Percentiles rank a stretch among this genome's conserved stretches.
phyloP scores from a whole-genome alignment of 2,113 vertebrate species.

The Menura novaehollandiae region DNA sequence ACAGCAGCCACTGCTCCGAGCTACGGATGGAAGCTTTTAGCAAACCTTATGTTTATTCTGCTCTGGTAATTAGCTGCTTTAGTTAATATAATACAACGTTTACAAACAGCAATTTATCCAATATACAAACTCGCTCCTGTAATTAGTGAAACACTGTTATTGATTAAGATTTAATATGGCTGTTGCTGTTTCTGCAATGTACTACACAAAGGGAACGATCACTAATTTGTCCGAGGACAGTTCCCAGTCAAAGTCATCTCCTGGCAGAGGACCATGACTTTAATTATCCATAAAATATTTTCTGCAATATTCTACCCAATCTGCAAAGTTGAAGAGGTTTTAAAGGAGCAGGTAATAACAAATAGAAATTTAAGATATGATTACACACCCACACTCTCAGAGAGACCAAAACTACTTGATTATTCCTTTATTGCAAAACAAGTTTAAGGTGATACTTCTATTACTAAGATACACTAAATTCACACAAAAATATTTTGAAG shows the following conservation, averaged over 20 bases:
- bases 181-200: slow-evolving; percentile 27
- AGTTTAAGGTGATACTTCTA: background rate
- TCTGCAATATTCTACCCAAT: background rate
- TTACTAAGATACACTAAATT: background rate
- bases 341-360: background rate
- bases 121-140: slow-evolving; percentile 61
- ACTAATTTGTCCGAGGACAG: slow-evolving; percentile 59
- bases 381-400: background rate
- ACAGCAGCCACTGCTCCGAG: slow-evolving; percentile 50
- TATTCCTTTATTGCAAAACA: background rate
- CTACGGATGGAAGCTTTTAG: slow-evolving; percentile 65
- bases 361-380: background rate
- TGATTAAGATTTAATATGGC: slow-evolving; percentile 74
- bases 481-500: background rate
- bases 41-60: slow-evolving; percentile 67
- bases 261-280: slow-evolving; percentile 14
- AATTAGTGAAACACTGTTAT: slow-evolving; percentile 72
- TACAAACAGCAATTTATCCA: slow-evolving; percentile 70
- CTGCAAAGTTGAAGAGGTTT: background rate
- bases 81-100: slow-evolving; percentile 72
- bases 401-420: background rate
- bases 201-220: slow-evolving; percentile 17
- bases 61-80: slow-evolving; percentile 69
- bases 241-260: slow-evolving; percentile 28
- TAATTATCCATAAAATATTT: slow-evolving; percentile 4